Conservation (phyloP, 2,888 invertebrate species). For the Tenthredo scrophulariae region DNA sequence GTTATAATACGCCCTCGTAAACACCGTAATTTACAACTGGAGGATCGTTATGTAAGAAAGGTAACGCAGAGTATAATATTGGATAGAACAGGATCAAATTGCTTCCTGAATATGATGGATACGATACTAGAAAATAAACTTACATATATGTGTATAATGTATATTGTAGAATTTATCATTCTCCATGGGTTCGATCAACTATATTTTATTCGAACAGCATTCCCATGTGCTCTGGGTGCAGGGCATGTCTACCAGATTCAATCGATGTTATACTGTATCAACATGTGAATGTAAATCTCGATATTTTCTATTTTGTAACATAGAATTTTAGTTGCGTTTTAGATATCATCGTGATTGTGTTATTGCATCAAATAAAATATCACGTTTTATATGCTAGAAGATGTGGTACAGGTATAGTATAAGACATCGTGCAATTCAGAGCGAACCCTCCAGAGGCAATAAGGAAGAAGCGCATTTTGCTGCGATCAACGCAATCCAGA, state of each 20-base stretch:
- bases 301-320: neutral
- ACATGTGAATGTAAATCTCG: neutral
- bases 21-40: neutral
- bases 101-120: constrained; percentile 24
- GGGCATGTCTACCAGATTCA: neutral
- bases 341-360: neutral
- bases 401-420: neutral
- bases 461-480: constrained; percentile 32
- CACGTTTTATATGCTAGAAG: neutral
- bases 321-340: neutral
- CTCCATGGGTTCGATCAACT: neutral
- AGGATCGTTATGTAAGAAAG: neutral
- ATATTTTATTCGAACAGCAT: neutral
- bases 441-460: neutral
- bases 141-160: neutral
- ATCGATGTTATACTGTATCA: neutral
- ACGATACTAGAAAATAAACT: neutral
- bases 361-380: neutral
- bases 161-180: neutral
- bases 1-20: neutral
- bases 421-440: neutral
- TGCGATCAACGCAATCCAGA: constrained; percentile 15
- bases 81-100: neutral
- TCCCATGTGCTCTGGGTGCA: neutral
- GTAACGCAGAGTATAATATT: neutral